These are phyloP conservation scores for Anniella stebbinsi DNA, from an alignment of 2,797 vertebrate species.

Conservation along the genomic window DNA sequence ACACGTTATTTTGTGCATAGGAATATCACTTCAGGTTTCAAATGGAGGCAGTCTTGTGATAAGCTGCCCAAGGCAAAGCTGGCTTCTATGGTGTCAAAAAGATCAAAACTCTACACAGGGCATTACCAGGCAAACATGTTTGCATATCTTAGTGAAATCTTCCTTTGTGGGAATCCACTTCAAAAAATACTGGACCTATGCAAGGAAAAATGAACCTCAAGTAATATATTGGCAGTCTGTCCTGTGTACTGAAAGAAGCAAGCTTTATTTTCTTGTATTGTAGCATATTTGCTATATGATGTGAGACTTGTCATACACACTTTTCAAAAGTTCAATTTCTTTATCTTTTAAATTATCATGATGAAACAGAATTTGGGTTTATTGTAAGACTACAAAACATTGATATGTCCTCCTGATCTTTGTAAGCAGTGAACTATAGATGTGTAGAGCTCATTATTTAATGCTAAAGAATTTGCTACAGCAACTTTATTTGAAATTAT, in stretches of 20 bases:
- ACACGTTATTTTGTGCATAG: constrained; percentile 38
- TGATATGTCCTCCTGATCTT: not conserved
- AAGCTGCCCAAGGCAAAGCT: not conserved
- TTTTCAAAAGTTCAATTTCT: not conserved
- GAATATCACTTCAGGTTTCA: constrained; percentile 28
- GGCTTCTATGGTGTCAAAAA: not conserved
- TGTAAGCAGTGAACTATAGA: not conserved
- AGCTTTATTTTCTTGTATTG: not conserved
- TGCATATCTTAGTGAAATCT: constrained; percentile 14
- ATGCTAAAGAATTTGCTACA: not conserved
- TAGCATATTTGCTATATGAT: not conserved
- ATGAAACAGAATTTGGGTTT: not conserved
- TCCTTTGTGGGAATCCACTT: not conserved
- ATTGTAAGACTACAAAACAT: not conserved
- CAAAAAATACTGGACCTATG: not conserved
- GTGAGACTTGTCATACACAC: not conserved
- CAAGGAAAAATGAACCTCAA: not conserved
- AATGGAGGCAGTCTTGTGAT: not conserved
- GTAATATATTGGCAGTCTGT: not conserved
- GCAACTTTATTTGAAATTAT: not conserved
- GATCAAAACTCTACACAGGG: constrained; percentile 11
- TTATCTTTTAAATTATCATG: not conserved
- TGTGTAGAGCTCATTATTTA: not conserved
- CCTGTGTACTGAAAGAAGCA: not conserved
- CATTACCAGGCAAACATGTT: not conserved